Evolutionary conservation across 23 tunicate species (phyloP), one percentile per base, ranked within the genome.

Genomic region (Ciona savignyi): DNA sequence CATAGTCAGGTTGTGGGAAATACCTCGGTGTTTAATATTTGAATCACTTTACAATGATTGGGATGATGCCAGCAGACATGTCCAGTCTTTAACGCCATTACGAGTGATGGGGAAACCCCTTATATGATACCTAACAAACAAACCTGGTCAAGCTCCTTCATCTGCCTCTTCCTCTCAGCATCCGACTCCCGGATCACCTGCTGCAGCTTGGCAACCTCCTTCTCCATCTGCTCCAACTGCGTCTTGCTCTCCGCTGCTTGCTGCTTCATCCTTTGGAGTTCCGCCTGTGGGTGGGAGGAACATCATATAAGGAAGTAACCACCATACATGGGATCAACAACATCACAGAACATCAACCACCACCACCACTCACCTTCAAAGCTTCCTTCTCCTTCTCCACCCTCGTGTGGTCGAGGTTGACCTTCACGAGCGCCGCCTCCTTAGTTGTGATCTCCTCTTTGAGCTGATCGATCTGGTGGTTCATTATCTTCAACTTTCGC

Each of bases 301-400:
- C n/a, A n/a, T n/a, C n/a, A n/a, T n/a, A n/a, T n/a, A n/a, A n/a
- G n/a, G n/a, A n/a, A n/a, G n/a, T n/a, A n/a, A n/a, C n/a, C n/a
- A n/a, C n/a, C n/a, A n/a, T n/a, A n/a, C n/a, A n/a, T n/a, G n/a
- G n/a, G n/a, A n/a, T n/a, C n/a, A n/a, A n/a, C n/a, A n/a, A n/a
- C n/a, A n/a, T 19, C 22, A 3, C 33, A 32, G 2, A 1, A 30
- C 19, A 25, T 3, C 15, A 9, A n/a, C 2, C 25, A 75, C 63
- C 49, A 21, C 30, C 6, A 42, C 28, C 61, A 0, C n/a, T 23
- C 61, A 90, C 97, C 86, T 84, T 90, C 0, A 90, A 71, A 0
- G 94, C 82, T 77, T 93, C 98, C 48, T 93, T 93, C 62, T 93
- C 98, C 65, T 93, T 93, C 76, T 93, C 98, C 49, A 93, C 84